phyloP scores from a whole-genome alignment of 1,140 invertebrate genomes.

The Tribolium castaneum region DNA sequence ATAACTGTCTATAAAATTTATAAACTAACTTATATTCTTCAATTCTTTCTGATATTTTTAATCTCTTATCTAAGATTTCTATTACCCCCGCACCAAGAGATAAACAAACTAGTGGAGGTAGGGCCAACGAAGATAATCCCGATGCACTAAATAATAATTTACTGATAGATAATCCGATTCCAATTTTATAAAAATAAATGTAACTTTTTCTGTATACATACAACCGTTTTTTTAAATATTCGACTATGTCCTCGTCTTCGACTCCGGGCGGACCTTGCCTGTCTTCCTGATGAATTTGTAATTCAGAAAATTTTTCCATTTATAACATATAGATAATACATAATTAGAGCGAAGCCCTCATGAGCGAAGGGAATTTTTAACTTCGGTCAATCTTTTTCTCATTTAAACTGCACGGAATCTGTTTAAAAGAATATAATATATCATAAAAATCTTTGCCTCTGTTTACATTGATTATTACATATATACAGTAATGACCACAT shows the following conservation, averaged over 20 bases:
- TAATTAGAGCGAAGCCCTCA: too few relatives aligned
- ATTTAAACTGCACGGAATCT: conserved; percentile 13
- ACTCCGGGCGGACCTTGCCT: too few relatives aligned
- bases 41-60: conserved; percentile 43
- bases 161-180: conserved; percentile 44
- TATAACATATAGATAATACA: conserved; percentile 35
- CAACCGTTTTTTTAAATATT: conserved; percentile 37
- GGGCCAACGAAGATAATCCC: conserved; percentile 40
- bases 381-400: background rate
- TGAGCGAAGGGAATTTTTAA: too few relatives aligned
- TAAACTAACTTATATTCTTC: conserved; percentile 42
- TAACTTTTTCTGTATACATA: conserved; percentile 42
- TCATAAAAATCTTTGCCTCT: conserved; percentile 41
- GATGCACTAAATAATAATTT: conserved; percentile 46
- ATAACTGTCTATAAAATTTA: conserved; percentile 45
- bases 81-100: conserved; percentile 37
- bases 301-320: too few relatives aligned
- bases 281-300: too few relatives aligned
- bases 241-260: too few relatives aligned
- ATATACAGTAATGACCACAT: conserved; percentile 42
- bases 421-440: conserved; percentile 40
- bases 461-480: conserved; percentile 42
- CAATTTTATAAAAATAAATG: conserved; percentile 41
- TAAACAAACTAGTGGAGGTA: conserved; percentile 43
- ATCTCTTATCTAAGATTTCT: conserved; percentile 41